Percentiles rank a stretch among this genome's conserved stretches.
phyloP scores from a whole-genome alignment of 2,797 vertebrate species.

The Ctenosaura bakeri region DNA sequence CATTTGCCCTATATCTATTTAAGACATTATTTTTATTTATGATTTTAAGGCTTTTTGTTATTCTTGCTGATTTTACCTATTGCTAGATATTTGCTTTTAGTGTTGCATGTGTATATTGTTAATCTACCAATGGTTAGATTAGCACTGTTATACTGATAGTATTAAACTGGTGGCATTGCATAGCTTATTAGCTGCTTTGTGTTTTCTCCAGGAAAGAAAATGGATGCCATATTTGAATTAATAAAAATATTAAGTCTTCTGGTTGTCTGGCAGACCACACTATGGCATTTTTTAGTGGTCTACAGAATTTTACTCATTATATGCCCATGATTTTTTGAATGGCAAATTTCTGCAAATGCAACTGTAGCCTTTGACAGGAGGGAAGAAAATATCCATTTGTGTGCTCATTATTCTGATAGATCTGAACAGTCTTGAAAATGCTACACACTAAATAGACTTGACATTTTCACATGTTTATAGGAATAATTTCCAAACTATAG shows the following conservation, averaged over 20 bases:
- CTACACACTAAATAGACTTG: not conserved
- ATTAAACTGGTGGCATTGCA: too few species aligned
- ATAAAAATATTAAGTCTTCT: not conserved
- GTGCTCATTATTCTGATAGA: constrained; percentile 7
- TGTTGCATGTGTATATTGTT: not conserved
- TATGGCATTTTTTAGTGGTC: not conserved
- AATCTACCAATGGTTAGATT: not conserved
- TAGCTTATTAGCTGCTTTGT: not conserved
- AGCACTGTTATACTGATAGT: not conserved
- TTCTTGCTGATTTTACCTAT: not conserved
- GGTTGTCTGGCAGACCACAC: not conserved
- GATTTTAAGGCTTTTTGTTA: not conserved
- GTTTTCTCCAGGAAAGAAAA: not conserved
- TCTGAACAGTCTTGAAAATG: not conserved
- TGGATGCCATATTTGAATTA: not conserved
- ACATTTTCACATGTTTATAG: constrained; percentile 7
- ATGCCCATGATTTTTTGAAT: not conserved
- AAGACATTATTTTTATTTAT: not conserved
- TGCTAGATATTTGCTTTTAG: not conserved
- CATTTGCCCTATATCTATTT: not conserved
- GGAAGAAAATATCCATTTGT: not conserved
- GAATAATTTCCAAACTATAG: constrained; percentile 5
- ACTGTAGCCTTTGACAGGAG: not conserved
- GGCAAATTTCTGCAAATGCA: not conserved
- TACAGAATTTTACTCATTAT: not conserved